A percentile compares a stretch with the other conserved stretches of the same genome.
Evolutionary conservation across 53 echinoderm and acorn worm species (phyloP).

Genomic region (Glandiceps talaboti): DNA sequence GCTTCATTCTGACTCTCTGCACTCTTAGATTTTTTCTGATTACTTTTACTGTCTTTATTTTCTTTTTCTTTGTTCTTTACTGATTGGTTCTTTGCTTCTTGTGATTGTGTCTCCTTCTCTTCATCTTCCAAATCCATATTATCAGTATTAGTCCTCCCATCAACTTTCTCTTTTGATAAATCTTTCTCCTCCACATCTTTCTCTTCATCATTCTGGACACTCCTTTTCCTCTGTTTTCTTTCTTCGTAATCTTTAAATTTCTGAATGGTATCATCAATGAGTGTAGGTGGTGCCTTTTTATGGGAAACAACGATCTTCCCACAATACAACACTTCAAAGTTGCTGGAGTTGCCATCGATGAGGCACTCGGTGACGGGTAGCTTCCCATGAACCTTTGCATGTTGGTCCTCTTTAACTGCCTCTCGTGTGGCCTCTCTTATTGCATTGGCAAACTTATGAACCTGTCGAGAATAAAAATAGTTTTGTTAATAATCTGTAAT

Average conservation of each 20-base stretch:
- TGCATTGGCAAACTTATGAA: constrained; percentile 20
- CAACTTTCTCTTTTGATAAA: not conserved
- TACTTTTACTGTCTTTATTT: not conserved
- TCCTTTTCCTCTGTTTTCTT: constrained; percentile 32
- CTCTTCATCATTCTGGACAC: no score
- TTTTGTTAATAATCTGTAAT: no score
- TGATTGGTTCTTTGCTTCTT: no score
- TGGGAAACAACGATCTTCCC: constrained; percentile 67
- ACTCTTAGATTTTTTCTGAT: not conserved
- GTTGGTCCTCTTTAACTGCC: constrained; percentile 23
- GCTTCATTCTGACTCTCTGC: not conserved
- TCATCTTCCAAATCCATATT: not conserved
- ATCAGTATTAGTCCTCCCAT: not conserved
- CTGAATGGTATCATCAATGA: constrained; percentile 84
- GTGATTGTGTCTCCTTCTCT: not conserved
- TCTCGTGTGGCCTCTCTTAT: constrained; percentile 43
- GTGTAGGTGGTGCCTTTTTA: constrained; percentile 85
- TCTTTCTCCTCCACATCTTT: not conserved
- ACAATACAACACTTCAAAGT: constrained; percentile 86
- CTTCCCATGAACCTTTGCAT: constrained; percentile 23
- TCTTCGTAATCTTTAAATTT: constrained; percentile 72
- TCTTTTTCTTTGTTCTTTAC: constrained; percentile 8
- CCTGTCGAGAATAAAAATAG: no score
- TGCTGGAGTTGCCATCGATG: constrained; percentile 58
- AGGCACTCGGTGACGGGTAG: constrained; percentile 39